Evolutionary conservation across 1,140 invertebrate species (phyloP).

Genomic region (Neuroterus valhalla): DNA sequence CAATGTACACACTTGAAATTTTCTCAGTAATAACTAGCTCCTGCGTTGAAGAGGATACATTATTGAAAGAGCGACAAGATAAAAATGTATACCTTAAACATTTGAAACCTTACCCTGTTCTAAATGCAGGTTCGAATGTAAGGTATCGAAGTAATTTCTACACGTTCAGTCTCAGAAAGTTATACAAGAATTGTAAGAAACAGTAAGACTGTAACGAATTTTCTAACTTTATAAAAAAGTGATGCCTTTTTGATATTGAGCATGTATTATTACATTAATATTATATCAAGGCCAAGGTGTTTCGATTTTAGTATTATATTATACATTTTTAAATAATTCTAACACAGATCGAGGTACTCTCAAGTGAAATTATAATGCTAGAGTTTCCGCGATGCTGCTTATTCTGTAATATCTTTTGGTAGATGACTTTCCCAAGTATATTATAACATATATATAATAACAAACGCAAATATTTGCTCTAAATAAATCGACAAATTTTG

Average conservation of each 20-base stretch:
- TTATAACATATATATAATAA: neutral
- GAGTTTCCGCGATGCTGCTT: slow-evolving; percentile 18
- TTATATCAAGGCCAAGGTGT: slow-evolving; percentile 23
- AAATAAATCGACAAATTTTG: too few species aligned
- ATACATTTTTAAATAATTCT: slow-evolving; percentile 3
- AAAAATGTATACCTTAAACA: slow-evolving; percentile 4
- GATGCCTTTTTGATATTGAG: slow-evolving; percentile 14
- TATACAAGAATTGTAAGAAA: slow-evolving; percentile 4
- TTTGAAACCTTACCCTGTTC: neutral
- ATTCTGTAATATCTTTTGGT: slow-evolving; percentile 31
- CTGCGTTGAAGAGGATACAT: neutral
- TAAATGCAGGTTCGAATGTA: slow-evolving; percentile 22
- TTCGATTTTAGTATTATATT: slow-evolving; percentile 26
- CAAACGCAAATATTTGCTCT: neutral
- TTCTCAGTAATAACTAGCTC: neutral
- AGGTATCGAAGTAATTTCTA: slow-evolving; percentile 12
- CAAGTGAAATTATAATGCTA: neutral
- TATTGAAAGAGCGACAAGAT: neutral
- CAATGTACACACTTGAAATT: slow-evolving; percentile 2
- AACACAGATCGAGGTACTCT: slow-evolving; percentile 3
- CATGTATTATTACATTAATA: slow-evolving; percentile 24
- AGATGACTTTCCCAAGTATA: neutral
- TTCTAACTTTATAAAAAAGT: slow-evolving; percentile 5
- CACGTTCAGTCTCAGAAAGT: slow-evolving; percentile 27
- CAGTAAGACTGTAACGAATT: slow-evolving; percentile 21